Percentiles rank a stretch among this genome's conserved stretches.
Conservation (phyloP, 2,113 vertebrate species). For the Oryctolagus cuniculus region mOryCun1.1 NC_091432.1:147744001-147744500, state of each 20-base stretch:
- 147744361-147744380: background rate
- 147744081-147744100: background rate
- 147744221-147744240: background rate
- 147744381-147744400: background rate
- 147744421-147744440: constrained; percentile 23
- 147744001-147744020: no score
- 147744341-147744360: background rate
- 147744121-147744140: background rate
- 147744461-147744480: constrained; percentile 26
- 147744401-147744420: background rate
- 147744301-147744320: background rate
- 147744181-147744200: background rate
- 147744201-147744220: no score
- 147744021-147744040: background rate
- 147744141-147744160: background rate
- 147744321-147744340: background rate
- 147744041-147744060: background rate
- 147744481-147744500: background rate
- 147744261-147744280: background rate
- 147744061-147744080: background rate
- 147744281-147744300: background rate
- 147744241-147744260: background rate
- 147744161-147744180: background rate
- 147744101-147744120: background rate
- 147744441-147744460: background rate